Evolutionary conservation across 2,113 vertebrate genomes (phyloP), one percentile per base, ranked within the genome.

Genomic region (Corvus moneduloides): DNA sequence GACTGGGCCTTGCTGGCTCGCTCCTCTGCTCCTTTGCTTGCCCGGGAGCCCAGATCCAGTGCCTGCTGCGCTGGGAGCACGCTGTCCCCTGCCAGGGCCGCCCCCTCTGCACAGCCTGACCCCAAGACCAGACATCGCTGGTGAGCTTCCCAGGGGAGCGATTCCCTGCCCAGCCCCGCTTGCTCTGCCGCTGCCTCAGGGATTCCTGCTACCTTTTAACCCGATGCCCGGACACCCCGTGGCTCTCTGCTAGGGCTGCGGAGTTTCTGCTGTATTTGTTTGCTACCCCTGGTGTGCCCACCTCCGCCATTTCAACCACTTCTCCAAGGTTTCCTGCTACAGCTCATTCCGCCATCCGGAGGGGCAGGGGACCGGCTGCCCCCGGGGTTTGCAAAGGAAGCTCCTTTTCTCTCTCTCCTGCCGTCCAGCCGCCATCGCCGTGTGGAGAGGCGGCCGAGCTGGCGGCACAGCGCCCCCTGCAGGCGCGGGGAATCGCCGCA

Each of bases 1-100:
- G 9, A n/a, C 37, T 26, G 51, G 16, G 15, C 16, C 30, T 55
- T 11, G 22, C 22, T 16, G 13, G 51, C 22, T 41, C 15, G 30
- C 21, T 15, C 43, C 30, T 20, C 51, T 33, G 37, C 37, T 55
- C 5, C 4, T 55, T 43, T 55, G 17, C 51, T 33, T 73, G 37
- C 18, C 10, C 33, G 28, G 16, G 69, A 41, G 21, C 37, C 37
- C 51, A 54, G 37, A 41, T 51, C 15, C 37, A 24, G 49, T 16
- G 27, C 3, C 3, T 37, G 46, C 46, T 22, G n/a, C 2, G 6
- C 48, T 3, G 2, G n/a, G 46, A 51, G 18, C 24, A 28, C 5
- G 2, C 44, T 44, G 44, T 37, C 26, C 19, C 48, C 26, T 3
- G 3, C 48, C 19, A 3, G 33, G 19, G n/a, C 67, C 3, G 7